These are phyloP conservation scores for Teleiodes luculella DNA, from an alignment of 2,888 invertebrate species.

Conservation along the genomic window DNA sequence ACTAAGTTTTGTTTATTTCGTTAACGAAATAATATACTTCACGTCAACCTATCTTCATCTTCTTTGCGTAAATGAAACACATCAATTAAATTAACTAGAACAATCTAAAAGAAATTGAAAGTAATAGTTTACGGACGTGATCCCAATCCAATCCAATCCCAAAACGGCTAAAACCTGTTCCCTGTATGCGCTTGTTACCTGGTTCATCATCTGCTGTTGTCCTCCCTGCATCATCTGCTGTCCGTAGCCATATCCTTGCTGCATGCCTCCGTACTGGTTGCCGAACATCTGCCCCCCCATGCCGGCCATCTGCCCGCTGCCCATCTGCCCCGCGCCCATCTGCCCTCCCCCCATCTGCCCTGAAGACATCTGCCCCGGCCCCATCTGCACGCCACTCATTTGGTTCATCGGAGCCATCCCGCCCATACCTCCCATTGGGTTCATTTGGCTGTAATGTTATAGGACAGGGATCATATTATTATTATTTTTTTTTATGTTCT, in stretches of 20 bases:
- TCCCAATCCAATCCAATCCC: too few species aligned
- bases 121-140: too few species aligned
- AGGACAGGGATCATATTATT: too few species aligned
- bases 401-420: constrained; percentile 70
- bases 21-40: too few species aligned
- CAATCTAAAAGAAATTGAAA: too few species aligned
- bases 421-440: constrained; percentile 65
- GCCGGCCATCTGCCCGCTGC: constrained; percentile 61
- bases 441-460: constrained; percentile 60
- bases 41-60: too few species aligned
- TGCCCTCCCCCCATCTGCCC: constrained; percentile 61
- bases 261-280: constrained; percentile 81
- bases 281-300: constrained; percentile 79
- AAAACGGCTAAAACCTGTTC: too few species aligned
- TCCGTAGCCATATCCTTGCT: constrained; percentile 70
- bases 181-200: constrained; percentile 39
- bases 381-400: constrained; percentile 65
- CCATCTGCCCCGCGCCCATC: constrained; percentile 65
- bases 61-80: too few species aligned
- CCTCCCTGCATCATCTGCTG: constrained; percentile 76
- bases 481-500: too few species aligned
- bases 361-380: constrained; percentile 55
- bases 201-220: constrained; percentile 75
- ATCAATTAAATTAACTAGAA: too few species aligned
- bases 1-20: too few species aligned